These are phyloP conservation scores for Mixornis gularis DNA, from an alignment of 2,113 vertebrate species.

Conservation along the genomic window DNA sequence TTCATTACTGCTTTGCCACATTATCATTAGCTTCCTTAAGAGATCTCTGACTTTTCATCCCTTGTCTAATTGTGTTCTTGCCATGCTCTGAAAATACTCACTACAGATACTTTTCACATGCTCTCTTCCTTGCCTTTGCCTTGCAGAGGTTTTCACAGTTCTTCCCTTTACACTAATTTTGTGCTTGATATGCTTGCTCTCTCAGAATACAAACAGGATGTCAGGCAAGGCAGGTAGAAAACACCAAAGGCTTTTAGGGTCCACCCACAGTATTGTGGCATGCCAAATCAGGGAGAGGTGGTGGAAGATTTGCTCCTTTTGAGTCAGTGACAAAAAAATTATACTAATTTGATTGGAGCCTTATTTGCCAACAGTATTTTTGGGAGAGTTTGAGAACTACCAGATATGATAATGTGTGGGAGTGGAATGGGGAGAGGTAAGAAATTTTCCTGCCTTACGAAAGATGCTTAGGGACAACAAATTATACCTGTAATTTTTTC, in stretches of 20 bases:
- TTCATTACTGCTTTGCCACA: background rate
- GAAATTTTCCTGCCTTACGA: background rate
- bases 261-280: background rate
- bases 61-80: background rate
- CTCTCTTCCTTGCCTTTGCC: background rate
- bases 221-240: background rate
- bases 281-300: background rate
- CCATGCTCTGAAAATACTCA: background rate
- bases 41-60: background rate
- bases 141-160: background rate
- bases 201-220: background rate
- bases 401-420: rapidly evolving
- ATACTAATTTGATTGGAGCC: background rate
- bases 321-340: background rate
- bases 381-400: background rate
- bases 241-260: background rate
- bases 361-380: background rate
- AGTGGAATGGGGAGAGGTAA: background rate
- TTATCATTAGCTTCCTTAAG: background rate
- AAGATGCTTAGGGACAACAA: background rate
- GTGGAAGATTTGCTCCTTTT: background rate
- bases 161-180: background rate
- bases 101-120: background rate
- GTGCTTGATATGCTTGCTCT: background rate
- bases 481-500: background rate